These are phyloP conservation scores for Physella acuta DNA, from an alignment of 1,140 invertebrate species.

Conservation along the genomic window DNA sequence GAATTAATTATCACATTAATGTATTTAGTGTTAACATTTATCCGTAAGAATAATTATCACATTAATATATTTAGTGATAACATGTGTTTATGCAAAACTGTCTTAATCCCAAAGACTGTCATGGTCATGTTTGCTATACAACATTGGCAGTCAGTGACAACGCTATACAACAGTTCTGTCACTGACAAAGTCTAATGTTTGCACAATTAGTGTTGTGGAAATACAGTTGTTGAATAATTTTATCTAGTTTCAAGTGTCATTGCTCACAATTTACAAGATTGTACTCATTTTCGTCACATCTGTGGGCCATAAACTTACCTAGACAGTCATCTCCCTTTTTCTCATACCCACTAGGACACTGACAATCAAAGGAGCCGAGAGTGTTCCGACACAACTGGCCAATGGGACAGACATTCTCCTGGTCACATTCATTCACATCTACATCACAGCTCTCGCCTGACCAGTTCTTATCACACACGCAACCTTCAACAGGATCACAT, in stretches of 20 bases:
- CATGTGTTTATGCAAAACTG: too few relatives aligned
- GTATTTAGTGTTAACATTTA: background rate
- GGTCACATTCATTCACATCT: constrained; percentile 28
- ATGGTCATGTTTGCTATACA: background rate
- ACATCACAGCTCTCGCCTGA: constrained; percentile 27
- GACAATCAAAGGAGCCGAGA: constrained; percentile 25
- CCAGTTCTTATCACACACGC: constrained; percentile 32
- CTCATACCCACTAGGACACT: constrained; percentile 19
- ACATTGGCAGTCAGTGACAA: background rate
- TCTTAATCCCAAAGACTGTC: background rate
- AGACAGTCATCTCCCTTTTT: background rate
- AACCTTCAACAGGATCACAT: constrained; percentile 30
- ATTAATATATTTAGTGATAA: too few relatives aligned
- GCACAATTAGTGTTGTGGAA: too few relatives aligned
- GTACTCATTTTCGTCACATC: background rate
- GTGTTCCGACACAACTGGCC: constrained; percentile 26
- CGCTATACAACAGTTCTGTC: background rate
- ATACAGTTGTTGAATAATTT: too few relatives aligned
- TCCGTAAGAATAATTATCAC: background rate
- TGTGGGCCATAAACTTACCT: background rate
- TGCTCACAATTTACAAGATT: background rate
- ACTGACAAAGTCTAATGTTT: background rate
- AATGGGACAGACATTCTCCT: constrained; percentile 11
- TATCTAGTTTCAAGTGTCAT: background rate
- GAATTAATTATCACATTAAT: background rate